Conservation (phyloP, 2,113 vertebrate genomes). For the Theropithecus gelada region DNA sequence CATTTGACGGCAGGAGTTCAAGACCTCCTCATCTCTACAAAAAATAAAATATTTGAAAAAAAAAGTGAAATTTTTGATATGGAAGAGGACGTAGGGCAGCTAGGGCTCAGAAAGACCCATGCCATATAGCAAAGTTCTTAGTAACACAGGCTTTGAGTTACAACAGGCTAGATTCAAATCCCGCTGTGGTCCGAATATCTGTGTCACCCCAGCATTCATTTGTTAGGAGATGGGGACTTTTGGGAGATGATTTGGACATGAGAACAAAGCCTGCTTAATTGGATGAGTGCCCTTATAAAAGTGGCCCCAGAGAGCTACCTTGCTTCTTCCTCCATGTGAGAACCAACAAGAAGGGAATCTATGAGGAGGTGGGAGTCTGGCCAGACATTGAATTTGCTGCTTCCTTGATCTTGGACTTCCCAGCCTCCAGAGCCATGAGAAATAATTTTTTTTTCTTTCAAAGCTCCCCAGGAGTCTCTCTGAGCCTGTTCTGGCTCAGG, state of each 20-base stretch:
- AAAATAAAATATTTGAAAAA: too few relatives aligned
- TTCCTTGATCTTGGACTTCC: background rate
- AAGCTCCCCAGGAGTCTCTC: too few relatives aligned
- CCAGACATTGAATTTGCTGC: background rate
- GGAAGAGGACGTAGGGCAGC: background rate
- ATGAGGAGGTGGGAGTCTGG: background rate
- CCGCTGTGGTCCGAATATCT: background rate
- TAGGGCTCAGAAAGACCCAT: background rate
- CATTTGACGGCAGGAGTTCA: too few relatives aligned
- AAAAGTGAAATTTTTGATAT: background rate
- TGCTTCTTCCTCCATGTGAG: background rate
- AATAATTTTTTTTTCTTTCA: background rate
- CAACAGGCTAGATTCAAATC: background rate
- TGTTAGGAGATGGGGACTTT: background rate
- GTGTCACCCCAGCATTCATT: too few relatives aligned
- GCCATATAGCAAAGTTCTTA: background rate
- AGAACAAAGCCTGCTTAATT: background rate
- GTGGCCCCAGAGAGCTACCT: background rate
- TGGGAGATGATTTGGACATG: background rate
- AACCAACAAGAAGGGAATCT: background rate
- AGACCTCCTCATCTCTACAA: too few relatives aligned
- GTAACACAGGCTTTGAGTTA: background rate
- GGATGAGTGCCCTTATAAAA: too few relatives aligned
- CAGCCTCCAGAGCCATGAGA: background rate
- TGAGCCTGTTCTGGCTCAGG: too few relatives aligned